Conservation (phyloP, 2,888 invertebrate species). For the Leptinotarsa rubiginosa region DNA sequence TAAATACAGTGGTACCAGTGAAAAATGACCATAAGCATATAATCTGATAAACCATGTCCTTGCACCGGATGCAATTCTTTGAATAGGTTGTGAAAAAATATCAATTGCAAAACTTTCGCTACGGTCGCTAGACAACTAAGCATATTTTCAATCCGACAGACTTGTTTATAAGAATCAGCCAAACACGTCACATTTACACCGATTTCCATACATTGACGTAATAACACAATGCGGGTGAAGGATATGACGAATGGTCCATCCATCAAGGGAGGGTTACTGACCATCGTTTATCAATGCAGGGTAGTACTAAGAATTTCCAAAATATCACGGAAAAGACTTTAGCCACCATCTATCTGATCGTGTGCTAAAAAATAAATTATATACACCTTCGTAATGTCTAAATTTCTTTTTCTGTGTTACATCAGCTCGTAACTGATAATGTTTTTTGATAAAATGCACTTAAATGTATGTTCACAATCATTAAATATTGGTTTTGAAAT, state of each 20-base stretch:
- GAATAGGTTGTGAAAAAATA: not conserved
- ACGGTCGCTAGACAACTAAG: constrained; percentile 51
- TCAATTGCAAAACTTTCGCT: constrained; percentile 41
- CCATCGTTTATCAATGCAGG: constrained; percentile 53
- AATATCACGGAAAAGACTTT: not conserved
- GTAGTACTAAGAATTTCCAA: constrained; percentile 40
- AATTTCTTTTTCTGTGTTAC: too few species aligned
- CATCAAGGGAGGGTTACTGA: constrained; percentile 61
- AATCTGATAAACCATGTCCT: constrained; percentile 1
- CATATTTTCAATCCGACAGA: constrained; percentile 49
- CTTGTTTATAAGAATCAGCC: constrained; percentile 61
- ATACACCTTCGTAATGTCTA: too few species aligned
- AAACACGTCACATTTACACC: constrained; percentile 64
- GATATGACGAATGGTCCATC: constrained; percentile 64
- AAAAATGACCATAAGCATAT: constrained; percentile 2
- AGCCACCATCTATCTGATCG: too few species aligned
- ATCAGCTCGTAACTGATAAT: too few species aligned
- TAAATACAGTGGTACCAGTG: too few species aligned
- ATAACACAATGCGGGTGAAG: constrained; percentile 61
- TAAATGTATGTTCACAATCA: too few species aligned
- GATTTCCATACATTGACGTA: constrained; percentile 62
- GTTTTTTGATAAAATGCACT: too few species aligned
- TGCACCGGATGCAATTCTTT: constrained; percentile 9
- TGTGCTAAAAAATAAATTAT: too few species aligned
- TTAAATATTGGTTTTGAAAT: too few species aligned